Evolutionary conservation across 2,113 vertebrate genomes (phyloP).

Genomic region (Solea solea): DNA sequence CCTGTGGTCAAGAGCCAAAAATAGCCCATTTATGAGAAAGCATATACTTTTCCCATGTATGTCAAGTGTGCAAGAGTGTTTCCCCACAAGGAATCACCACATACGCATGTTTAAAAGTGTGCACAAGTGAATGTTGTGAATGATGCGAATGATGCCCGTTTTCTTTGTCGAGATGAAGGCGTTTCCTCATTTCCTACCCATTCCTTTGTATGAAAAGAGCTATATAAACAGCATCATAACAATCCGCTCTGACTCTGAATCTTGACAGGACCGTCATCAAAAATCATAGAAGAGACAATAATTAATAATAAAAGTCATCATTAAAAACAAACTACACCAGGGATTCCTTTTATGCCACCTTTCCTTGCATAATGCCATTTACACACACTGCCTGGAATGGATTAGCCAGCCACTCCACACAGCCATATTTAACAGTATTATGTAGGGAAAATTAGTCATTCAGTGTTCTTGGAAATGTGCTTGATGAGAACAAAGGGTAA

Average conservation of each 20-base stretch:
- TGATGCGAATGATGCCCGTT: too few relatives aligned
- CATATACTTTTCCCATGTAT: slow-evolving; percentile 10
- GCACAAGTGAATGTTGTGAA: too few relatives aligned
- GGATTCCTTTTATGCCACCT: slow-evolving; percentile 3
- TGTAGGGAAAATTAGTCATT: neutral
- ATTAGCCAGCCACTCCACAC: neutral
- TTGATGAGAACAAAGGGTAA: neutral
- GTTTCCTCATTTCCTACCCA: too few relatives aligned
- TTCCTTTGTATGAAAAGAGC: too few relatives aligned
- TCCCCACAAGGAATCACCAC: neutral
- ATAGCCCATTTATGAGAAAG: slow-evolving; percentile 49
- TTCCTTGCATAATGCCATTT: slow-evolving; percentile 1
- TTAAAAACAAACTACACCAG: slow-evolving; percentile 23
- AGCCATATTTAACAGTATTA: slow-evolving; percentile 1
- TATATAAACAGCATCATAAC: too few relatives aligned
- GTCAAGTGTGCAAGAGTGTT: slow-evolving; percentile 1
- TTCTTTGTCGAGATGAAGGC: too few relatives aligned
- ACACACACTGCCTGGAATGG: slow-evolving; percentile 5
- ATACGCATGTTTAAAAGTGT: neutral
- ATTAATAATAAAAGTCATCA: too few relatives aligned
- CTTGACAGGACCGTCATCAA: neutral
- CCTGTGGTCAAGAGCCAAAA: slow-evolving; percentile 66
- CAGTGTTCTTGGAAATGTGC: neutral
- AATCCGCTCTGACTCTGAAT: neutral
- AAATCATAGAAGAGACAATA: too few relatives aligned